phyloP scores from a whole-genome alignment of 2,888 invertebrate genomes.

The Agonopterix subpropinquella region DNA sequence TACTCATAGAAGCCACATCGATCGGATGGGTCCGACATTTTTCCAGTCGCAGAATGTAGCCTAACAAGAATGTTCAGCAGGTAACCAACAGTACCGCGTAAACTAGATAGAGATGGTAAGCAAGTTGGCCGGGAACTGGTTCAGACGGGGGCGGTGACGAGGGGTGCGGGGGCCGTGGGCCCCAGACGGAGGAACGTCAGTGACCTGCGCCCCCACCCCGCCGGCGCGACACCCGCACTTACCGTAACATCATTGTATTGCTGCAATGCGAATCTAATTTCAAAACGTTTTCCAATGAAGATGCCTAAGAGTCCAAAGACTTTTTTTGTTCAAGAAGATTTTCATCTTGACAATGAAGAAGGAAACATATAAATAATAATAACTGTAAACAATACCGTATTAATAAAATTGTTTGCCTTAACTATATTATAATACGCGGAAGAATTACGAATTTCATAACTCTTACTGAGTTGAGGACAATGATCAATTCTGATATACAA shows the following conservation, averaged over 20 bases:
- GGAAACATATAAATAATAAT: no score
- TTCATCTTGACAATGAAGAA: no score
- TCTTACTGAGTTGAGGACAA: no score
- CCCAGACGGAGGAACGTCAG: constrained; percentile 70
- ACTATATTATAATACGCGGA: no score
- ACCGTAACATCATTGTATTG: constrained; percentile 65
- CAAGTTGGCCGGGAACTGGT: constrained; percentile 35
- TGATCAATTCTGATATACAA: no score
- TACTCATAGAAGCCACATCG: neutral
- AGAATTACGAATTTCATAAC: no score
- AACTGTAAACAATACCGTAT: no score
- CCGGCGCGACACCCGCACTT: constrained; percentile 42
- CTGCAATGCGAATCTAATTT: constrained; percentile 55
- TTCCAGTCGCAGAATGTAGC: constrained; percentile 31
- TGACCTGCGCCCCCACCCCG: constrained; percentile 51
- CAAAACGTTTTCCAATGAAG: constrained; percentile 26
- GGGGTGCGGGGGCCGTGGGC: constrained; percentile 33
- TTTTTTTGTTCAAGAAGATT: no score
- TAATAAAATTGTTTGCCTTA: no score
- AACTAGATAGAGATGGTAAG: constrained; percentile 64
- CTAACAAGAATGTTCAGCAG: constrained; percentile 47
- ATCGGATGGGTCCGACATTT: constrained; percentile 1
- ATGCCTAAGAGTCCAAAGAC: no score
- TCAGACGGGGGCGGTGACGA: constrained; percentile 27
- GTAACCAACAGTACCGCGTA: constrained; percentile 37